Percentiles rank a stretch among this genome's conserved stretches.
Conservation (phyloP, 1,140 invertebrate genomes). For the Conus betulinus region DNA sequence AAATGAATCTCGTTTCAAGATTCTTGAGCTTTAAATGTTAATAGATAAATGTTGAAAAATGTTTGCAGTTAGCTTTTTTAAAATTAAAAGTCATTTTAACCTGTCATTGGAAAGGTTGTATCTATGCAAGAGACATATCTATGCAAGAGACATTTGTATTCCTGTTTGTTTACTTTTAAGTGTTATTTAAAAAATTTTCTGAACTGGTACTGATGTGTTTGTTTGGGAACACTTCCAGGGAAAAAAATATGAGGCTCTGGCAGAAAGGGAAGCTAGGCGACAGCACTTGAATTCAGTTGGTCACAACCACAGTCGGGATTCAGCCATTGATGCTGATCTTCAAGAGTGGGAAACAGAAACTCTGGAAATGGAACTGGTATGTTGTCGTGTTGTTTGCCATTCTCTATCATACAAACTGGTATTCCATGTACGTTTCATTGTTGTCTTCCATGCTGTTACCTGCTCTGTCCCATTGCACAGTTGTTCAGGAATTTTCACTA, state of each 20-base stretch:
- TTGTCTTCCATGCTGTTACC: too few relatives aligned
- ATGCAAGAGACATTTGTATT: too few relatives aligned
- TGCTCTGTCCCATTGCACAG: background rate
- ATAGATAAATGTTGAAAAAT: too few relatives aligned
- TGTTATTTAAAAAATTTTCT: too few relatives aligned
- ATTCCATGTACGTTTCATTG: too few relatives aligned
- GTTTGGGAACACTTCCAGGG: constrained; percentile 73
- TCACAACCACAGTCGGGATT: constrained; percentile 85
- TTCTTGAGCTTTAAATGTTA: too few relatives aligned
- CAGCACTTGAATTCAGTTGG: constrained; percentile 77
- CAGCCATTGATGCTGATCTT: constrained; percentile 88
- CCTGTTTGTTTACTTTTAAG: background rate
- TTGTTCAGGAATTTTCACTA: background rate
- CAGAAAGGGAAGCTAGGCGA: constrained; percentile 81
- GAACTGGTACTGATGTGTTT: too few relatives aligned
- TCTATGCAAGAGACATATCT: background rate
- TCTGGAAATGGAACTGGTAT: constrained; percentile 75
- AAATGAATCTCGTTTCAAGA: too few relatives aligned
- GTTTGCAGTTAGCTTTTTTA: too few relatives aligned
- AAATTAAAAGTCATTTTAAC: too few relatives aligned
- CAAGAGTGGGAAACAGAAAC: constrained; percentile 79
- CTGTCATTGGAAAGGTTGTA: background rate
- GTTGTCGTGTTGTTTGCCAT: background rate
- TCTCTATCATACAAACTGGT: background rate
- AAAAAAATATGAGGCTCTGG: constrained; percentile 87